Conservation (phyloP, 2,113 vertebrate species). For the Girardinichthys multiradiatus region DNA sequence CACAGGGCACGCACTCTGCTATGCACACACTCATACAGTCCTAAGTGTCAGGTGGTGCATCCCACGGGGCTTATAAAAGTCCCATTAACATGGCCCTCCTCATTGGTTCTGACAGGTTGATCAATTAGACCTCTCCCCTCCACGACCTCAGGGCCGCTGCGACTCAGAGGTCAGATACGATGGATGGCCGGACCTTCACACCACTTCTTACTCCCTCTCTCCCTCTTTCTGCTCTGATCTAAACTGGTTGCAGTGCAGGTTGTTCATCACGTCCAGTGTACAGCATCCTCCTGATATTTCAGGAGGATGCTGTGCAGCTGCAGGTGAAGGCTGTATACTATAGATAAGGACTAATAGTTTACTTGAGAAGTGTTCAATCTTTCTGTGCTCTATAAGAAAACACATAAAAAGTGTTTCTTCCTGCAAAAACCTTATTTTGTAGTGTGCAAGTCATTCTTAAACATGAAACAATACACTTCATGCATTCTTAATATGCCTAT, state of each 20-base stretch:
- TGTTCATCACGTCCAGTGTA: conserved; percentile 27
- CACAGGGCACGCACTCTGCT: conserved; percentile 37
- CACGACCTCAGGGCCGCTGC: conserved; percentile 87
- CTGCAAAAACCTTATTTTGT: neutral
- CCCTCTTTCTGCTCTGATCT: conserved; percentile 48
- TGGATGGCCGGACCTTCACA: conserved; percentile 83
- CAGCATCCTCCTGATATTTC: conserved; percentile 53
- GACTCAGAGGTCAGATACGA: conserved; percentile 91
- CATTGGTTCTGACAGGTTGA: conserved; percentile 94
- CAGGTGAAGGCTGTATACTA: conserved; percentile 45
- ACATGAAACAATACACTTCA: neutral
- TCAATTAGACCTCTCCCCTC: conserved; percentile 92
- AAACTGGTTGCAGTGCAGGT: conserved; percentile 29
- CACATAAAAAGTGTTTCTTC: neutral
- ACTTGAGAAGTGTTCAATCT: conserved; percentile 35
- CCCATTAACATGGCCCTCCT: conserved; percentile 95
- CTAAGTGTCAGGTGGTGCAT: conserved; percentile 84
- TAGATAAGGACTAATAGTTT: conserved; percentile 37
- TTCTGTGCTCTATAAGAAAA: neutral
- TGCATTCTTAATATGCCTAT: neutral
- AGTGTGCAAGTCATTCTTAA: neutral
- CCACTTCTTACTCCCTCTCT: conserved; percentile 12
- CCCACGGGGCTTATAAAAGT: conserved; percentile 93
- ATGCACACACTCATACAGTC: conserved; percentile 64
- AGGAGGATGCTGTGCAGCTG: neutral